phyloP scores from a whole-genome alignment of 2,797 vertebrate genomes.

The Chelmon rostratus region DNA sequence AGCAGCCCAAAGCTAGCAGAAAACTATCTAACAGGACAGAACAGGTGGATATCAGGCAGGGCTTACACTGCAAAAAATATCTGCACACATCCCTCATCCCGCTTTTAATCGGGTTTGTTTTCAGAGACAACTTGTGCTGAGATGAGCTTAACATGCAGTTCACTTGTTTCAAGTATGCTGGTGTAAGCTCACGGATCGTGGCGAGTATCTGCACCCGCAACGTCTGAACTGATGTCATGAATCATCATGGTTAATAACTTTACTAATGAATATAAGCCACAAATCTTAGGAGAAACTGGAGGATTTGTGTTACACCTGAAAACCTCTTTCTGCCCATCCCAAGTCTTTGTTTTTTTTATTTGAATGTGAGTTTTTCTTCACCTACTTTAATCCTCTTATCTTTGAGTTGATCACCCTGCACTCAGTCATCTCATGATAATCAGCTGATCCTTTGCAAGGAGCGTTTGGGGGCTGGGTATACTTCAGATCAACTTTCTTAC shows the following conservation, averaged over 20 bases:
- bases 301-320: background rate
- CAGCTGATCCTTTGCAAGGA: conserved; percentile 8
- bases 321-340: background rate
- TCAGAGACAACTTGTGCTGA: background rate
- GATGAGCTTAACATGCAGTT: background rate
- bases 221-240: too few relatives aligned
- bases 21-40: conserved; percentile 28
- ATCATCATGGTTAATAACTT: too few relatives aligned
- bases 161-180: background rate
- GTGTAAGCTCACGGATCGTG: background rate
- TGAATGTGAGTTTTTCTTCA: background rate
- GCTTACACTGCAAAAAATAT: conserved; percentile 34
- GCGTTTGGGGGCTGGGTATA: background rate
- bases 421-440: background rate
- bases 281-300: background rate
- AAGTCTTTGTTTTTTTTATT: background rate
- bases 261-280: too few relatives aligned
- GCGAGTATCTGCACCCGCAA: too few relatives aligned
- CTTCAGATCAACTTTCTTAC: background rate
- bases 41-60: conserved; percentile 42
- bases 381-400: background rate
- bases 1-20: conserved; percentile 43
- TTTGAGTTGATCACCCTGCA: background rate
- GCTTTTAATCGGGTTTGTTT: background rate
- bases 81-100: background rate